These are phyloP conservation scores for Amorpha juglandis DNA, from an alignment of 2,888 invertebrate genomes.

Conservation along the genomic window DNA sequence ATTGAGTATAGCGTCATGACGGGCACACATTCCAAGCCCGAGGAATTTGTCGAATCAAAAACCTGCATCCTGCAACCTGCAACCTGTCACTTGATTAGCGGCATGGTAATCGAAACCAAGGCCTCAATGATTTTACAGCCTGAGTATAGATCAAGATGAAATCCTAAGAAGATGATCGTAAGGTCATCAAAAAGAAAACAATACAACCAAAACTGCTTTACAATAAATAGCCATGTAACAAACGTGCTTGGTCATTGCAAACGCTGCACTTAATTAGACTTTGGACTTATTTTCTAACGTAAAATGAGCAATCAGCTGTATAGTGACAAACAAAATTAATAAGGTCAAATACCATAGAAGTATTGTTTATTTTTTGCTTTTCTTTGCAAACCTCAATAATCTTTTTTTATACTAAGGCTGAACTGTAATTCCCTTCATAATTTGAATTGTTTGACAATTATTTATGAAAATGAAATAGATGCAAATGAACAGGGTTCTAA, in stretches of 20 bases:
- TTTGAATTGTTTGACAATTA: too few relatives aligned
- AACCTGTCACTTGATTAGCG: too few relatives aligned
- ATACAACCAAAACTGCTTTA: neutral
- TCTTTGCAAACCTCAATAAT: too few relatives aligned
- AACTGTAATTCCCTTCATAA: too few relatives aligned
- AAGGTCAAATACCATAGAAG: neutral
- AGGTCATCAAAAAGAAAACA: neutral
- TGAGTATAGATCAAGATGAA: neutral
- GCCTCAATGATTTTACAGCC: neutral
- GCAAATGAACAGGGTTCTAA: too few relatives aligned
- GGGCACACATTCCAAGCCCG: too few relatives aligned
- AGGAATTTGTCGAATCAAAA: too few relatives aligned
- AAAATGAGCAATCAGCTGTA: neutral
- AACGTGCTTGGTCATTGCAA: slow-evolving; percentile 1
- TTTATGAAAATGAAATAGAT: too few relatives aligned
- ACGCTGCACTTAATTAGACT: neutral
- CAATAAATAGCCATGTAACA: neutral
- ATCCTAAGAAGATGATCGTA: neutral
- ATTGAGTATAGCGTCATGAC: too few relatives aligned
- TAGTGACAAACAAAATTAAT: neutral
- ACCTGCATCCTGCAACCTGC: too few relatives aligned
- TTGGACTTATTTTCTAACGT: slow-evolving; percentile 6
- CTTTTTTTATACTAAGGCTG: too few relatives aligned
- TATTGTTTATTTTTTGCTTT: neutral
- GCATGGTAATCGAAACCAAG: neutral